Percentiles rank a stretch among this genome's conserved stretches.
These are phyloP conservation scores for Dorcus hopei DNA, from an alignment of 2,888 invertebrate species.

Conservation along the genomic window DNA sequence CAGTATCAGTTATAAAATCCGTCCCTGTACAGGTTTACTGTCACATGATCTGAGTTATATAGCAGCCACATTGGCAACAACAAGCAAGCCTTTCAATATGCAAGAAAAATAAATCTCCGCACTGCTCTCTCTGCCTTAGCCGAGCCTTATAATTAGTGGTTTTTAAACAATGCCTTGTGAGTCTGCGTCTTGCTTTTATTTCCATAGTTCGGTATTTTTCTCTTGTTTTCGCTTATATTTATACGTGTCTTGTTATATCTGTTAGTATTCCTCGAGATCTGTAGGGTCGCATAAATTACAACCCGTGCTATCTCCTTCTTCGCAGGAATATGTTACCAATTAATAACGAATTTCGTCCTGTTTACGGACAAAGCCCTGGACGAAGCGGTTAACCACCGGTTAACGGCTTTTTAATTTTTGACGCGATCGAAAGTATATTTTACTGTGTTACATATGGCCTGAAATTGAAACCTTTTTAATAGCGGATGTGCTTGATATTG, in stretches of 20 bases:
- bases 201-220: background rate
- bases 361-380: no score
- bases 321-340: no score
- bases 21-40: conserved; percentile 31
- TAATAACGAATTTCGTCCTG: no score
- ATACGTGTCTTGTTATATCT: background rate
- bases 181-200: background rate
- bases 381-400: no score
- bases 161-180: conserved; percentile 48
- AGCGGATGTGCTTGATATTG: conserved; percentile 10
- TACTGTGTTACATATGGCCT: no score
- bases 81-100: conserved; percentile 49
- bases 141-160: conserved; percentile 49
- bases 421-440: no score
- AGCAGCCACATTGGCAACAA: conserved; percentile 45
- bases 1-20: conserved; percentile 3
- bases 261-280: background rate
- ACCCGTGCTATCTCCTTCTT: no score
- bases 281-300: no score
- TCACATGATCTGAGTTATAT: conserved; percentile 50
- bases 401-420: no score
- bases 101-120: conserved; percentile 51
- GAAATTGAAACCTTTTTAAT: conserved; percentile 16
- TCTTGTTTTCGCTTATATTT: background rate
- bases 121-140: conserved; percentile 32